Evolutionary conservation across 2,113 vertebrate species (phyloP), one percentile per base, ranked within the genome.

Genomic region (Elachura formosa): DNA sequence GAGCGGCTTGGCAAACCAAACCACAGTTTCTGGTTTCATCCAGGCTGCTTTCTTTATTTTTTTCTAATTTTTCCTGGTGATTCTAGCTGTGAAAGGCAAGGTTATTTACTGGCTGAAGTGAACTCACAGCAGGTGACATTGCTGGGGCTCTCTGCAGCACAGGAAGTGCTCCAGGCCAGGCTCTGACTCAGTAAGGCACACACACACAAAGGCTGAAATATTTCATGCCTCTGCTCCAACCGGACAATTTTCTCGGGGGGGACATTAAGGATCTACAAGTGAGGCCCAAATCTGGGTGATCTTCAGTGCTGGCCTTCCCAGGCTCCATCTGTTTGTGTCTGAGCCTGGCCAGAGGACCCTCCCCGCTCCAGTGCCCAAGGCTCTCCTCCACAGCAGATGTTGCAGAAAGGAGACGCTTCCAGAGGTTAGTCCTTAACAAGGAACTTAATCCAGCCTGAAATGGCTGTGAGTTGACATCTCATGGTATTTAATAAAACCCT

Each of bases 131-230:
- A 80, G 59, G 91, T 76, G 92, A 71, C 59, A 31, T 29, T 67
- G 36, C 82, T 49, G 77, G 31, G 40, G 54, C 76, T 43, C 84
- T 34, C 3, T 61, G 62, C 87, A 93, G 95, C 96, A 86, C 45
- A 90, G 95, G 96, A 96, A 95, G 61, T 9, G 88, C 91, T 85
- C 3, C 31, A 85, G 91, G 91, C 91, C 93, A 95, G 94, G 24
- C 51, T 91, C 79, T 91, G 91, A 88, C 87, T 94, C 87, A 95
- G 62, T 38, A 11, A 74, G 29, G 49, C 86, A 74, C 75, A 67
- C 0, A 49, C 78, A 83, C 91, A 92, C 76, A 86, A 68, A 86
- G 36, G 64, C 77, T 87, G 87, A 94, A 89, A 94, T 68, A 54
- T 36, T 91, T 84, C 18, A 64, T 28, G 71, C 56, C 74, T 87